phyloP scores from a whole-genome alignment of 2,888 invertebrate species.

The Dynastes grantii region DNA sequence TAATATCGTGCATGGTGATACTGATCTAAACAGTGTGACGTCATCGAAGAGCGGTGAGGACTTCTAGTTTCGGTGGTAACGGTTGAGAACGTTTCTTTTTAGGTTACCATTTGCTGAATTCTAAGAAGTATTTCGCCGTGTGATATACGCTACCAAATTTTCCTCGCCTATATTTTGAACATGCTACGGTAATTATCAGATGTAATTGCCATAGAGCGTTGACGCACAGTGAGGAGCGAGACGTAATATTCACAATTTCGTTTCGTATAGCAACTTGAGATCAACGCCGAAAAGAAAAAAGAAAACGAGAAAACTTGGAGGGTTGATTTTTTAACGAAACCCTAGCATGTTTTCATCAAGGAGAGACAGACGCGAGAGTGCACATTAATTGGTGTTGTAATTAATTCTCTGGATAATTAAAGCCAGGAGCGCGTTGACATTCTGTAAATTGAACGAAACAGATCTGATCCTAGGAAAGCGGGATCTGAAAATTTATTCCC shows the following conservation, averaged over 20 bases:
- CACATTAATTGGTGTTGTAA: slow-evolving; percentile 56
- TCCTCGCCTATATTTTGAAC: background rate
- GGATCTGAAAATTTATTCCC: slow-evolving; percentile 3
- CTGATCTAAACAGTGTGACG: too few species aligned
- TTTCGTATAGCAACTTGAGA: slow-evolving; percentile 6
- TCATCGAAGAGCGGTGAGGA: too few species aligned
- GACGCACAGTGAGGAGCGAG: slow-evolving; percentile 21
- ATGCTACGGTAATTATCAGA: slow-evolving; percentile 26
- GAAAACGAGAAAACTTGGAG: too few species aligned
- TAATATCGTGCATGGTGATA: too few species aligned
- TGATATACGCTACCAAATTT: background rate
- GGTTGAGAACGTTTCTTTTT: too few species aligned
- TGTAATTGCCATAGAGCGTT: slow-evolving; percentile 16
- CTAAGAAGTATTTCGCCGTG: too few species aligned
- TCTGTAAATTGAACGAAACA: slow-evolving; percentile 57
- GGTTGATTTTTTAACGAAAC: too few species aligned
- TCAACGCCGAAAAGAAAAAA: background rate
- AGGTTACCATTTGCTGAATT: too few species aligned
- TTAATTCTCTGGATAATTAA: slow-evolving; percentile 58
- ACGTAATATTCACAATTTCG: slow-evolving; percentile 25
- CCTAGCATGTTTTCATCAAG: slow-evolving; percentile 34
- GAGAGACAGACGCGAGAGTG: slow-evolving; percentile 25
- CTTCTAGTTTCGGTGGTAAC: too few species aligned
- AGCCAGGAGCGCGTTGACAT: slow-evolving; percentile 56
- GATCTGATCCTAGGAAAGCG: slow-evolving; percentile 33